Conservation (phyloP, 2,113 vertebrate species). For the Romanogobio albipinnatus region DNA sequence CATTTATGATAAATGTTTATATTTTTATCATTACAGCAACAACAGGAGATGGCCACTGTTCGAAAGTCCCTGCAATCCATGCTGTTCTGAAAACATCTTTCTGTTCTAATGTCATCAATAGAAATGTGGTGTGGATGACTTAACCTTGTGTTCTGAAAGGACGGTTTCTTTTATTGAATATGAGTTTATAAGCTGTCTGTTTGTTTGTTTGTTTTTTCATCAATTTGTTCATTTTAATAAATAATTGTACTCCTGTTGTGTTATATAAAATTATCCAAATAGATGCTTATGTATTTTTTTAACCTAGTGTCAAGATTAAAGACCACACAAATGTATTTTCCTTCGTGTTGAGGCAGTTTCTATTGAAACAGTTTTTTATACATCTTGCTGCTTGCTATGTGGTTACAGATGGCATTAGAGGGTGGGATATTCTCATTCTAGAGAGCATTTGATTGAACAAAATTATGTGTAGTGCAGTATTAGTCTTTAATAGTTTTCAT, state of each 20-base stretch:
- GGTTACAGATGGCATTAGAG: background rate
- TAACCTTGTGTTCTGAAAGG: conserved; percentile 2
- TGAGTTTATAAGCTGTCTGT: background rate
- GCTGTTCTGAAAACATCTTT: conserved; percentile 68
- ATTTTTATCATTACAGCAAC: conserved; percentile 70
- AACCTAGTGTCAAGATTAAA: background rate
- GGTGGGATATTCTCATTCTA: background rate
- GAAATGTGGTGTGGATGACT: background rate
- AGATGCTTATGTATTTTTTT: background rate
- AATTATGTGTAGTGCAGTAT: background rate
- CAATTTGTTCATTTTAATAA: background rate
- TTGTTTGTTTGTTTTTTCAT: background rate
- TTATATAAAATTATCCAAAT: background rate
- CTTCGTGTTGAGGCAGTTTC: background rate
- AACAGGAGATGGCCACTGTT: conserved; percentile 78
- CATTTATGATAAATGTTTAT: background rate
- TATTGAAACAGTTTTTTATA: background rate
- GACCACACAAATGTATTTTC: background rate
- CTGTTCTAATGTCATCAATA: background rate
- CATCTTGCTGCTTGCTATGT: background rate
- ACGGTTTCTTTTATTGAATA: background rate
- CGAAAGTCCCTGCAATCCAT: conserved; percentile 77
- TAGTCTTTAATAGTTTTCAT: background rate
- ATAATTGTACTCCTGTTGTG: background rate
- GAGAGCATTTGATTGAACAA: background rate